Base-by-base conservation (phyloP, 2,797 vertebrate species). In the Eulemur coronatus region DNA sequence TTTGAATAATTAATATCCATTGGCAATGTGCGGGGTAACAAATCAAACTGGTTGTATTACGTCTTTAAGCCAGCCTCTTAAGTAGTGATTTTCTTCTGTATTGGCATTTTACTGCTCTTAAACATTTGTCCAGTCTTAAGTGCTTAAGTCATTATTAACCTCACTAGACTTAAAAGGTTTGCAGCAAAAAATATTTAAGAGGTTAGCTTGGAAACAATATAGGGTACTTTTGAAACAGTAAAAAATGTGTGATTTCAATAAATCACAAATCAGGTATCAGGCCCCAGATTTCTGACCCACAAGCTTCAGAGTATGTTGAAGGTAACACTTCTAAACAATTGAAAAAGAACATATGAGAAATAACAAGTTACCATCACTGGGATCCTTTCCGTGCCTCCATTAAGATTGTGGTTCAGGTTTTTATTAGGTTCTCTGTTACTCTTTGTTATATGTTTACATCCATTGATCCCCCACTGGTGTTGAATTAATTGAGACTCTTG, bases 1-100 rank as follows among this genome's bases (percentile, higher is more conserved):
- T 79, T 94, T 94, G 70, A 94, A 30, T 88, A 92, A 88, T 88
- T 88, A 63, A 18, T 84, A 59, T 75, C 10, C 89, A 3, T 79
- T 91, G 75, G 14, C 30, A 80, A 7, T 78, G 46, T 88, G 24
- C 13, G 69, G 0, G 84, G 59, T 67, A 76, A 63, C 41, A 95
- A 81, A 67, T 93, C n/a, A 13, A 33, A 79, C n/a, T 46, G 4
- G 87, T 46, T 79, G 0, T 89, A 46, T 91, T 82, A 93, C 82
- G 7, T 92, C 20, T 94, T 70, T 81, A 61, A 96, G 79, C 10
- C 35, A 95, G 6, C 28, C 33, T 93, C 48, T 28, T 79, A 61
- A 26, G 46, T 41, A 72, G 33, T 69, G 38, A 2, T 76, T 78
- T 55, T 57, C 35, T 80, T 80, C 11, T n/a, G 4, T 73, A 13